These are phyloP conservation scores for Drosophila ficusphila DNA, from an alignment of 1,140 invertebrate genomes.

Conservation along the genomic window DNA sequence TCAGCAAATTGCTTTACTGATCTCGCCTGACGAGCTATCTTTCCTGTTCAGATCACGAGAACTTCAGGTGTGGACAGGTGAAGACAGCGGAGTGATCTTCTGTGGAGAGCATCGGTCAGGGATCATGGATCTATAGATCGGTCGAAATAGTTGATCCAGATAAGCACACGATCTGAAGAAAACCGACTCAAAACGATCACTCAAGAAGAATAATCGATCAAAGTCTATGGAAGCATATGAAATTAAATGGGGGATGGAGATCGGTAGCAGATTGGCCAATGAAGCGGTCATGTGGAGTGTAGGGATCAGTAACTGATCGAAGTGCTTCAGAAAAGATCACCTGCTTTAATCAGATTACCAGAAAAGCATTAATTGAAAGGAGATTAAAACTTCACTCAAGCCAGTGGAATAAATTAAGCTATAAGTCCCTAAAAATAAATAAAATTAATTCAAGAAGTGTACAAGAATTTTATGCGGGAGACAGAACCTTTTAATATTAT, in stretches of 20 bases:
- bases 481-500: too few relatives aligned
- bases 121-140: background rate
- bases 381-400: too few relatives aligned
- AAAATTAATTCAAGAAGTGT: too few relatives aligned
- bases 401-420: too few relatives aligned
- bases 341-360: background rate
- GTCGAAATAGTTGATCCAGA: background rate
- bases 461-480: too few relatives aligned
- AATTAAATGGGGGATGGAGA: conserved; percentile 38
- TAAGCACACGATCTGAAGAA: background rate
- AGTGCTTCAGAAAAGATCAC: conserved; percentile 12
- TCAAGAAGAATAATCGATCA: conserved; percentile 36
- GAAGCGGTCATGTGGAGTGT: conserved; percentile 43
- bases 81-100: conserved; percentile 3
- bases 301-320: conserved; percentile 38
- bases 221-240: conserved; percentile 40
- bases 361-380: background rate
- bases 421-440: too few relatives aligned
- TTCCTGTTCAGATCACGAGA: background rate
- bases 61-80: conserved; percentile 4
- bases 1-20: conserved; percentile 33
- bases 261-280: conserved; percentile 35
- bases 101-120: background rate
- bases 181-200: conserved; percentile 1
- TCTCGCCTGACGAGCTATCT: conserved; percentile 11